A percentile compares a stretch with the other conserved stretches of the same genome.
phyloP scores from a whole-genome alignment of 2,888 invertebrate genomes.

The Selenia dentaria region DNA sequence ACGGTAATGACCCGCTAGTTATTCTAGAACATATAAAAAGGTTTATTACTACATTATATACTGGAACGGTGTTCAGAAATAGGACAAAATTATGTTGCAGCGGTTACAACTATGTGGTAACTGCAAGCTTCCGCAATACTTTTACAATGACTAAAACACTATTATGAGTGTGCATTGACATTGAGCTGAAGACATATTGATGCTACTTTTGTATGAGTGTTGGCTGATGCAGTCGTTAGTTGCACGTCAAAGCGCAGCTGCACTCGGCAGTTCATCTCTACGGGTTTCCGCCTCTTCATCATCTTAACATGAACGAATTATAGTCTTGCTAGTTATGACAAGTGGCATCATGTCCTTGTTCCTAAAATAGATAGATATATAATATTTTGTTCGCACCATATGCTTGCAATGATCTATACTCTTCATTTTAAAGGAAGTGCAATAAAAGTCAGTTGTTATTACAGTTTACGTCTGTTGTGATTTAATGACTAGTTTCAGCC shows the following conservation, averaged over 20 bases:
- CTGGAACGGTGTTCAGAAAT: conserved; percentile 21
- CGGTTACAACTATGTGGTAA: conserved; percentile 15
- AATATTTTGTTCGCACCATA: too few species aligned
- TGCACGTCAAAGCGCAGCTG: conserved; percentile 53
- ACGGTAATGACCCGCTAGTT: conserved; percentile 67
- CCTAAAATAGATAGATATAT: too few species aligned
- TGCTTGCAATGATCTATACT: too few species aligned
- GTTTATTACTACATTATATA: conserved; percentile 16
- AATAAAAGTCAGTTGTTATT: too few species aligned
- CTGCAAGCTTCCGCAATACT: conserved; percentile 27
- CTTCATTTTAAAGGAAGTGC: too few species aligned
- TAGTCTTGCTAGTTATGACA: conserved; percentile 37
- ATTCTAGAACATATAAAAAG: conserved; percentile 48
- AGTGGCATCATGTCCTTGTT: conserved; percentile 37
- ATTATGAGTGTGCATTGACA: conserved; percentile 47
- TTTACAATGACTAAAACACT: conserved; percentile 29
- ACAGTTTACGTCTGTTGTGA: too few species aligned
- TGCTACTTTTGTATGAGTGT: conserved; percentile 43
- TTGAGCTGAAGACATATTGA: conserved; percentile 54
- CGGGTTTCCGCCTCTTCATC: conserved; percentile 42
- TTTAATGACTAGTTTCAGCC: too few species aligned
- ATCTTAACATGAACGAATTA: conserved; percentile 32
- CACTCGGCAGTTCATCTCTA: conserved; percentile 30
- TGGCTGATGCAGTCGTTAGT: conserved; percentile 35
- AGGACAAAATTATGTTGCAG: conserved; percentile 10